A percentile compares a stretch with the other conserved stretches of the same genome.
phyloP scores from a whole-genome alignment of 2,888 invertebrate species.

The Carpatolechia fugitivella region DNA sequence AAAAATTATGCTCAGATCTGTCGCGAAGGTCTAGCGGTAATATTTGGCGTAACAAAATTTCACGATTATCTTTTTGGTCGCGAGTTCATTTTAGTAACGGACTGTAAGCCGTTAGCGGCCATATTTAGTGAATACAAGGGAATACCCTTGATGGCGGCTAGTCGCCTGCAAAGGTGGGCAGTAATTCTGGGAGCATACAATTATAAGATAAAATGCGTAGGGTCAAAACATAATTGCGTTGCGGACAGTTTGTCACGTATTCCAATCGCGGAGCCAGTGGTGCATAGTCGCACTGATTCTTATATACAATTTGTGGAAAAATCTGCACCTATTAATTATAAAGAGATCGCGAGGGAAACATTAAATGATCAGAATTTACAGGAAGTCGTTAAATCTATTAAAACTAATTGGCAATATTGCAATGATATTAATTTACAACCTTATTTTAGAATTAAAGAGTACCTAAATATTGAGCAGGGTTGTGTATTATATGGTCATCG shows the following conservation, averaged over 20 bases:
- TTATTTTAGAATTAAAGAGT: not conserved
- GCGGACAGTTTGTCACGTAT: too few relatives aligned
- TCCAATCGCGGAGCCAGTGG: not conserved
- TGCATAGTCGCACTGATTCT: not conserved
- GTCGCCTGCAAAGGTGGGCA: constrained; percentile 4
- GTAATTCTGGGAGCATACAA: constrained; percentile 1
- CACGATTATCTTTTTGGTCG: constrained; percentile 6
- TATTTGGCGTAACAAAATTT: constrained; percentile 11
- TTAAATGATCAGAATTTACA: not conserved
- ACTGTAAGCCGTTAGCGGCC: not conserved
- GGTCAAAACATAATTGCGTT: too few relatives aligned
- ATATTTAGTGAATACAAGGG: not conserved
- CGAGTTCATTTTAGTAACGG: not conserved
- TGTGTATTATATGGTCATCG: constrained; percentile 3
- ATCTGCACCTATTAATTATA: not conserved
- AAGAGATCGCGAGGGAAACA: too few relatives aligned
- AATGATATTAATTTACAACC: not conserved
- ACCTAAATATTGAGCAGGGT: not conserved
- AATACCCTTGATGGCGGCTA: constrained; percentile 4
- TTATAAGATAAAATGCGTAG: not conserved
- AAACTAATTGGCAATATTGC: constrained; percentile 1
- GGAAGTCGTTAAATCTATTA: not conserved
- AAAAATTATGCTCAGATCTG: not conserved
- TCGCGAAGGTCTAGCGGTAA: not conserved
- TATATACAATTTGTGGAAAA: not conserved